phyloP scores from a whole-genome alignment of 2,888 invertebrate species.

The Luperina testacea region DNA sequence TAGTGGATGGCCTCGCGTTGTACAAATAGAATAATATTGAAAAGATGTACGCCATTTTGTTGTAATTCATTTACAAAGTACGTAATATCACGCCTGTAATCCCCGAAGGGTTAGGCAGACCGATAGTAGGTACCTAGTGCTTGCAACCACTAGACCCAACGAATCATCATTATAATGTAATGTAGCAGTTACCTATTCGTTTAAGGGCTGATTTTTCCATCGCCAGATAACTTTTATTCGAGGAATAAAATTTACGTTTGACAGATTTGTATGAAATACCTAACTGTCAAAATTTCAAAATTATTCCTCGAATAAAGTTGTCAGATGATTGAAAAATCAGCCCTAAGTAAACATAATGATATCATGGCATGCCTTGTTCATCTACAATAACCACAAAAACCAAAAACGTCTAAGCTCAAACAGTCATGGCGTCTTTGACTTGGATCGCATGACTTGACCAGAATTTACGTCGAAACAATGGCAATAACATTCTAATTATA shows the following conservation, averaged over 20 bases:
- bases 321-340: too few relatives aligned
- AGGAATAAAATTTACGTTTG: too few relatives aligned
- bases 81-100: not conserved
- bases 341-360: not conserved
- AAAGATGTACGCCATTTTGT: not conserved
- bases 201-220: too few relatives aligned
- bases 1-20: constrained; percentile 19
- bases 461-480: constrained; percentile 19
- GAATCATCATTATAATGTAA: not conserved
- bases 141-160: not conserved
- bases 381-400: constrained; percentile 7
- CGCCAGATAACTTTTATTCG: too few relatives aligned
- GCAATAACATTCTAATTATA: constrained; percentile 30
- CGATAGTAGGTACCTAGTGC: too few relatives aligned
- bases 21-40: constrained; percentile 28
- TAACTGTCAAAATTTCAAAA: too few relatives aligned
- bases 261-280: too few relatives aligned
- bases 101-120: not conserved
- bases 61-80: not conserved
- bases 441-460: constrained; percentile 22
- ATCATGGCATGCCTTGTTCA: not conserved
- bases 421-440: not conserved
- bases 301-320: too few relatives aligned
- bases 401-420: not conserved
- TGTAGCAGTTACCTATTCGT: not conserved